Evolutionary conservation across 2,797 vertebrate species (phyloP).

Genomic region (Mionectes olivaceus): DNA sequence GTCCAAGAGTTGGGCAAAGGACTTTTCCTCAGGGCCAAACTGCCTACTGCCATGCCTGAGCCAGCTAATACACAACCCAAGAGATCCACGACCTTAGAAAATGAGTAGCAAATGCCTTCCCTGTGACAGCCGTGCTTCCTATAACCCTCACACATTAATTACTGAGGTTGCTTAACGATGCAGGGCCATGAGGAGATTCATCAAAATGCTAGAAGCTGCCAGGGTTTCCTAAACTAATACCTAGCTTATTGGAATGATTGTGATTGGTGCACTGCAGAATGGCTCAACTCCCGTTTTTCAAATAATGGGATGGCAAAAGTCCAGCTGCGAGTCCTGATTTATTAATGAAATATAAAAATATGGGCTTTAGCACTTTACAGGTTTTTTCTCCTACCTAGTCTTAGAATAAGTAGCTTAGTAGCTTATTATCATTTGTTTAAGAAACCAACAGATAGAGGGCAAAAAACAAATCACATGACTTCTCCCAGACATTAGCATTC

Average conservation of each 20-base stretch:
- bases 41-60: not conserved
- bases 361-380: not conserved
- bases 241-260: not conserved
- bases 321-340: not conserved
- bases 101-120: not conserved
- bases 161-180: not conserved
- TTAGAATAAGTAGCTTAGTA: not conserved
- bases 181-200: not conserved
- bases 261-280: fast-evolving
- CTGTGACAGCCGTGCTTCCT: not conserved
- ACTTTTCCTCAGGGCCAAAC: not conserved
- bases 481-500: not conserved
- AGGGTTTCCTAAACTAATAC: not conserved
- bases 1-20: not conserved
- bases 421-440: not conserved
- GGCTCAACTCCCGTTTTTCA: not conserved
- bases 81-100: not conserved
- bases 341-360: not conserved
- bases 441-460: not conserved
- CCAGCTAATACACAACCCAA: not conserved
- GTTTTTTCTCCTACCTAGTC: not conserved
- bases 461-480: not conserved
- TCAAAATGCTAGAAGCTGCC: not conserved
- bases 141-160: not conserved
- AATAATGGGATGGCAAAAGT: not conserved